Evolutionary conservation across 2,888 invertebrate species (phyloP), one percentile per base, ranked within the genome.

Genomic region (Hedychridium roseum): DNA sequence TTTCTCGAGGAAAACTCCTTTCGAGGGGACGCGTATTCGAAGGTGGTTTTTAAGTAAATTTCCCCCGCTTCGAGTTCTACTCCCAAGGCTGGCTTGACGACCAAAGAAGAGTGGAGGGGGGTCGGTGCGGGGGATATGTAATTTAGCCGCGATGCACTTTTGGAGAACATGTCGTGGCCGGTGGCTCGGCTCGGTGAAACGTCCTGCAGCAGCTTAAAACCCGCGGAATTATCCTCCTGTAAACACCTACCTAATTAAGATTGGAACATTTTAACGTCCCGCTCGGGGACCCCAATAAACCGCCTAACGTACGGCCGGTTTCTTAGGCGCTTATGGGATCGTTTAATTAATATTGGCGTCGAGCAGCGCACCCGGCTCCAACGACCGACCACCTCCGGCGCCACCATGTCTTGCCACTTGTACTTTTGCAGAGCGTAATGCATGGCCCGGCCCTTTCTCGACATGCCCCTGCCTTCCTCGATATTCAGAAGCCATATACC

Each of bases 241-340:
- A 73, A 76, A 78, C 76, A 78, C 76, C 76, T 77, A 75, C 70
- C 76, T 77, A 78, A 78, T 78, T 78, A 76, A 78, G 76, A 78
- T 76, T 74, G 76, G 73, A 76, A 74, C 77, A 74, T 76, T 76
- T 76, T 74, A 76, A 76, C 69, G 70, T 73, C 65, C 58, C 48
- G 56, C 60, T 60, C 63, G 66, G 60, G 60, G 66, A 70, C 62
- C 68, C 68, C 68, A 72, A 74, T 77, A 77, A 77, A 78, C 63
- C 71, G 59, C 54, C 65, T 66, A 70, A 76, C 69, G 66, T 74
- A 76, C 66, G 70, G 70, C 67, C 71, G 67, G 71, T 76, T 74
- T 70, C 69, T 71, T 70, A 70, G 68, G 71, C 71, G 71, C 71
- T 78, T 77, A 76, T 72, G 76, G 61, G 73, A 74, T 76, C 74